Evolutionary conservation across 2,797 vertebrate species (phyloP).

Genomic region (Malacoraja senta): DNA sequence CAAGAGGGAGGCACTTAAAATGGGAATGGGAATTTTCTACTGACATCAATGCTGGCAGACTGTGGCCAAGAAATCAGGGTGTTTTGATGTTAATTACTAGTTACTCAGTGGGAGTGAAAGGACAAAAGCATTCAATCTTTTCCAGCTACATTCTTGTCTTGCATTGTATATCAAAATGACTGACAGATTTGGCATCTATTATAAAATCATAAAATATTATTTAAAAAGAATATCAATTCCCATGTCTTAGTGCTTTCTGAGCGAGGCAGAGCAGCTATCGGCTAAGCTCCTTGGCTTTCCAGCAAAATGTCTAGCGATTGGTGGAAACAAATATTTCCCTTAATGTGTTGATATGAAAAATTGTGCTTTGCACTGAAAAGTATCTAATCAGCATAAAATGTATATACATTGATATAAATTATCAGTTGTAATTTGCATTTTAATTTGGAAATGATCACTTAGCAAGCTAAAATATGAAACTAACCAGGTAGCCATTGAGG

Average conservation of each 20-base stretch:
- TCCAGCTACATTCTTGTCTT: background rate
- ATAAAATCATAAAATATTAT: too few species aligned
- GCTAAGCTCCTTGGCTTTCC: background rate
- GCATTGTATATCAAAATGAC: background rate
- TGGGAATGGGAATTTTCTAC: too few species aligned
- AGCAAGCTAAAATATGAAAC: background rate
- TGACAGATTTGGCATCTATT: background rate
- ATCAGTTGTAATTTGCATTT: conserved; percentile 6
- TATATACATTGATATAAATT: too few species aligned
- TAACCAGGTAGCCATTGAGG: too few species aligned
- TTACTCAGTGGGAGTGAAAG: background rate
- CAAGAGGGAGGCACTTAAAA: background rate
- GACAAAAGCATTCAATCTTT: background rate
- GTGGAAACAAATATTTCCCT: background rate
- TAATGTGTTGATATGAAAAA: background rate
- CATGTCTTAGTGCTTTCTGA: background rate
- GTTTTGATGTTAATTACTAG: background rate
- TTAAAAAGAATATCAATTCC: background rate
- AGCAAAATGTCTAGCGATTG: background rate
- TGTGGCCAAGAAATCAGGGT: background rate
- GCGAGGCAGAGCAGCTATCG: background rate
- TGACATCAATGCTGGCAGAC: background rate
- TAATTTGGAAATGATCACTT: background rate
- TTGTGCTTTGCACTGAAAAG: background rate
- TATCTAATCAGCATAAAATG: background rate